Evolutionary conservation across 1,140 invertebrate species (phyloP), one percentile per base, ranked within the genome.

Genomic region (Adoxophyes honmai): DNA sequence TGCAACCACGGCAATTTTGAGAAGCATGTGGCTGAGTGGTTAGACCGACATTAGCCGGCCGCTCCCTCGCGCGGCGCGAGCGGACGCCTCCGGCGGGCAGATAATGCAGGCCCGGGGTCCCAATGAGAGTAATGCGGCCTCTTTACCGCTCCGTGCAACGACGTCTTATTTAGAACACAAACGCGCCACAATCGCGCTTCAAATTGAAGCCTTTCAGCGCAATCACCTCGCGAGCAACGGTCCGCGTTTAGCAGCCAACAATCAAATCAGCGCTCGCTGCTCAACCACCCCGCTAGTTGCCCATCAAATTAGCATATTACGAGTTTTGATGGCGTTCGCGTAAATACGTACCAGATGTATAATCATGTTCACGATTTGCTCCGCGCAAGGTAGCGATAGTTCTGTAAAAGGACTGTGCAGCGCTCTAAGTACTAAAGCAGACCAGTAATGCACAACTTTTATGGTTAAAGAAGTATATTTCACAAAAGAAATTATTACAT

Each of bases 141-240:
- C 75, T 85, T 83, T 79, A 81, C 75, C 70, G 63, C 69, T 66
- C 73, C 48, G 64, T 70, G 59, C 66, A 73, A 61, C 68, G 77
- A 85, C 81, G 81, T 85, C 84, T 87, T 81, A 87, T 83, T 87
- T 85, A 87, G 74, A 28, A 65, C 52, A 68, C 75, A 75, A 76
- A 78, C 69, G 69, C 68, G 68, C 67, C 63, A 61, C 73, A 76
- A 82, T 78, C 70, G 65, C 70, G 70, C 53, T 66, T 75, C 63
- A 87, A 85, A 85, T 85, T 84, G 81, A 75, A 68, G 75, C 70
- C 70, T 84, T 85, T 87, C 78, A 82, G 60, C 74, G 68, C 75
- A 82, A 81, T 84, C 73, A 77, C 72, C 64, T 67, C 60, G 57
- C 70, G 57, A 73, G 62, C 68, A 60, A 71, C 60, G 38, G 52